Percentiles rank a stretch among this genome's conserved stretches.
Conservation (phyloP, 1,140 invertebrate species). For the Arctopsyche grandis region DNA sequence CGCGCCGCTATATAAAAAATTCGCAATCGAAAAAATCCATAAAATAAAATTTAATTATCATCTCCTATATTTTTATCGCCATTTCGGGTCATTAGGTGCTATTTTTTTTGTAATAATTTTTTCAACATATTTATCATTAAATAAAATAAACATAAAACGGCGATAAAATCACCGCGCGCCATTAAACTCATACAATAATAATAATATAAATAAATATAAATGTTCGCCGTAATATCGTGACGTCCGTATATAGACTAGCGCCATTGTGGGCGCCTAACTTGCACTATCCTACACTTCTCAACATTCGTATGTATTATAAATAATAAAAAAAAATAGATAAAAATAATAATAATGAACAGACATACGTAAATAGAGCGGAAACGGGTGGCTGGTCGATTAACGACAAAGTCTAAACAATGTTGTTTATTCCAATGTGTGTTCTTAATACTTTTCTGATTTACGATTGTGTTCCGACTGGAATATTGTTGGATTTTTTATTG, state of each 20-base stretch:
- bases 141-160: conserved; percentile 26
- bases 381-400: no score
- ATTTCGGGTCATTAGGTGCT: conserved; percentile 2
- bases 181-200: background rate
- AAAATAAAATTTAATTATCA: conserved; percentile 1
- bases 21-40: no score
- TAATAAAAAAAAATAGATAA: background rate
- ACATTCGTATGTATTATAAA: background rate
- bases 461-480: no score
- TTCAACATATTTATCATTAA: conserved; percentile 15
- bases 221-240: background rate
- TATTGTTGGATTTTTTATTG: no score
- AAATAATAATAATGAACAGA: no score
- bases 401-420: no score
- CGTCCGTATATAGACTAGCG: conserved; percentile 22
- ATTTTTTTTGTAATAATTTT: conserved; percentile 3
- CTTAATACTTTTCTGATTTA: no score
- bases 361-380: no score
- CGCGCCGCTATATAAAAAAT: no score
- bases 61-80: background rate
- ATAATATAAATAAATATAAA: no score
- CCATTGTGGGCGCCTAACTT: conserved; percentile 3
- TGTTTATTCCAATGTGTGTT: no score
- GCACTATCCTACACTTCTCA: background rate
- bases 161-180: conserved; percentile 3